Evolutionary conservation across 2,888 invertebrate species (phyloP), one percentile per base, ranked within the genome.

Genomic region (Prosopocoilus inquinatus): DNA sequence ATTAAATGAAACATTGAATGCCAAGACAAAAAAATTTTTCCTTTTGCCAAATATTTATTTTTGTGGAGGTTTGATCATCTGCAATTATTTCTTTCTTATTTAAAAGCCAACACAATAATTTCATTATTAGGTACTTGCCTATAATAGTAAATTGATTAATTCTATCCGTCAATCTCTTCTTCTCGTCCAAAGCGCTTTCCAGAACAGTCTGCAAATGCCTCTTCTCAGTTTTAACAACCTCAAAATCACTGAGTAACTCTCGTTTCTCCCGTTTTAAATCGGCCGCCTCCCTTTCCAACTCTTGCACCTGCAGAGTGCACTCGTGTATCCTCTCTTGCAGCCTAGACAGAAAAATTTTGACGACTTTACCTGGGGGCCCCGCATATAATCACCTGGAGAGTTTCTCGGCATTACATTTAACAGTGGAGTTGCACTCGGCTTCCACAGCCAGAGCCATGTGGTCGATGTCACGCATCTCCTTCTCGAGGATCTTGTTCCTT

Each of bases 361-460:
- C 34, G n/a, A 47, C n/a, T 15, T 38, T 51, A 52, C 12, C 28
- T 46, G 35, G 35, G 12, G 7, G 5, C 9, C 15, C 55, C 36
- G 12, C 41, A 11, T 11, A 53, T 50, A 53, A 57, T 58, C 66
- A 75, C 75, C 71, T 77, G 52, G 71, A 74, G 13, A 82, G 75
- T 71, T 79, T 79, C 53, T 72, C 75, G 57, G 81, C 81, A 70
- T 87, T 84, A 56, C 80, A 79, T 65, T 84, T 82, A 13, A 89
- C 80, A 61, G 84, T 82, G 50, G 81, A 81, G 72, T 90, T 90
- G 59, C 90, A 90, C 69, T 90, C 88, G 35, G 86, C 83, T 78
- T 91, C 91, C 9, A 91, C 87, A 60, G 84, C 84, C 56, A 91
- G 74, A 2, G 91, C 90, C 60, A 89, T 82, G 62, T 84, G 81